These are phyloP conservation scores for Troglohyphantes excavatus DNA, from an alignment of 2,888 invertebrate species.

Conservation along the genomic window DNA sequence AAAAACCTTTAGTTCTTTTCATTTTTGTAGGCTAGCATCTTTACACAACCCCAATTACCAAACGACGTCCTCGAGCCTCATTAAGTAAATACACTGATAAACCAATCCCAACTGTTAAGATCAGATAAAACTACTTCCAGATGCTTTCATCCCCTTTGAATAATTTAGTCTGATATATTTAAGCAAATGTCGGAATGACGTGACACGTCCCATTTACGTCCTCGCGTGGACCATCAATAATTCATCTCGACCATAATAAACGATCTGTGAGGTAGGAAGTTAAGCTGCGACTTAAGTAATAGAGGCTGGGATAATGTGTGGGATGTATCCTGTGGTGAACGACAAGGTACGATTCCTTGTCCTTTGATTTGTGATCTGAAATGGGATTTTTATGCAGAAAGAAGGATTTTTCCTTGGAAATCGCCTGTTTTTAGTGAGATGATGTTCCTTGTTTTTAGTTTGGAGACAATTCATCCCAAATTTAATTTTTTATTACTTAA, in stretches of 20 bases:
- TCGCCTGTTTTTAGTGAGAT: no score
- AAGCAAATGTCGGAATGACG: conserved; percentile 47
- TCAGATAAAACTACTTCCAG: conserved; percentile 16
- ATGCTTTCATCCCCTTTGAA: background rate
- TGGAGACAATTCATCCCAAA: no score
- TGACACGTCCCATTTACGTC: conserved; percentile 53
- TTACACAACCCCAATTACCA: no score
- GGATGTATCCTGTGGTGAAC: conserved; percentile 19
- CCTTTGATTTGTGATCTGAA: conserved; percentile 18
- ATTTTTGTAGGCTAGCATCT: no score
- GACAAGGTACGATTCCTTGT: conserved; percentile 18
- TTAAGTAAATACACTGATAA: no score
- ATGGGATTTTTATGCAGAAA: background rate
- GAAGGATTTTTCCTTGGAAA: no score
- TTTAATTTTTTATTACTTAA: no score
- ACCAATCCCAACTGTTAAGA: background rate
- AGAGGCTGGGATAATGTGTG: conserved; percentile 13
- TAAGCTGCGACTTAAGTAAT: background rate
- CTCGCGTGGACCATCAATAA: conserved; percentile 33
- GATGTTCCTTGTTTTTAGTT: no score
- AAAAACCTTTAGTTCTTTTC: no score
- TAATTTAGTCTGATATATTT: conserved; percentile 30
- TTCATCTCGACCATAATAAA: conserved; percentile 30
- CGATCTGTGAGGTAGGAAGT: conserved; percentile 33
- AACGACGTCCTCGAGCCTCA: no score